Evolutionary conservation across 2,113 vertebrate genomes (phyloP).

Genomic region (Aegotheles bennettii): DNA sequence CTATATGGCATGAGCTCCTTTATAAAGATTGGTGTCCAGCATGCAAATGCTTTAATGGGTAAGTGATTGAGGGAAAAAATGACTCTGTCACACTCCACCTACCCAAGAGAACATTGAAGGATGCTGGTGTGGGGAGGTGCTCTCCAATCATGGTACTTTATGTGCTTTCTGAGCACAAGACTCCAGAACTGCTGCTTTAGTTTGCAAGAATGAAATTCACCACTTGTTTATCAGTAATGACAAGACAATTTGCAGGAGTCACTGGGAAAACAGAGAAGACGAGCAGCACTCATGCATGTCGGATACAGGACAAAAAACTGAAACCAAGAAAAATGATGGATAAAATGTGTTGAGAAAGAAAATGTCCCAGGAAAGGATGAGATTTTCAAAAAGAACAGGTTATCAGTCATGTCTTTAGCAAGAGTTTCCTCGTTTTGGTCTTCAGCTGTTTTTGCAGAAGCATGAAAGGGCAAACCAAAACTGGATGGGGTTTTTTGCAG

Average conservation of each 20-base stretch:
- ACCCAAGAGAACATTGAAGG: background rate
- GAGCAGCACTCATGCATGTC: background rate
- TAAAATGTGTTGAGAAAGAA: background rate
- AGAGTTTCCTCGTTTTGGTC: background rate
- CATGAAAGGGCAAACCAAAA: background rate
- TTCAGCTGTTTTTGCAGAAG: background rate
- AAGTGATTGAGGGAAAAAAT: background rate
- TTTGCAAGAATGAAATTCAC: background rate
- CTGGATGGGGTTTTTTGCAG: background rate
- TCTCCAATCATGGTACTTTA: rapidly evolving
- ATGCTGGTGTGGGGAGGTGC: background rate
- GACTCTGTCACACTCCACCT: background rate
- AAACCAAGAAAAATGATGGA: background rate
- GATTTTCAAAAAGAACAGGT: background rate
- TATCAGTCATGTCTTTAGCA: background rate
- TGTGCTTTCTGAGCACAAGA: rapidly evolving
- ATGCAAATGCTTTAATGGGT: background rate
- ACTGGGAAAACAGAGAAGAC: background rate
- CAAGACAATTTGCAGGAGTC: background rate
- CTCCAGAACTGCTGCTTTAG: background rate
- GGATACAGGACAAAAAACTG: background rate
- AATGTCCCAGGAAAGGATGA: background rate
- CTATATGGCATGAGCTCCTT: background rate
- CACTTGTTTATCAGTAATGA: background rate
- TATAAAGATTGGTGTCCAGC: background rate